Evolutionary conservation across 2,797 vertebrate species (phyloP), one percentile per base, ranked within the genome.

Genomic region (Leptodactylus fallax): DNA sequence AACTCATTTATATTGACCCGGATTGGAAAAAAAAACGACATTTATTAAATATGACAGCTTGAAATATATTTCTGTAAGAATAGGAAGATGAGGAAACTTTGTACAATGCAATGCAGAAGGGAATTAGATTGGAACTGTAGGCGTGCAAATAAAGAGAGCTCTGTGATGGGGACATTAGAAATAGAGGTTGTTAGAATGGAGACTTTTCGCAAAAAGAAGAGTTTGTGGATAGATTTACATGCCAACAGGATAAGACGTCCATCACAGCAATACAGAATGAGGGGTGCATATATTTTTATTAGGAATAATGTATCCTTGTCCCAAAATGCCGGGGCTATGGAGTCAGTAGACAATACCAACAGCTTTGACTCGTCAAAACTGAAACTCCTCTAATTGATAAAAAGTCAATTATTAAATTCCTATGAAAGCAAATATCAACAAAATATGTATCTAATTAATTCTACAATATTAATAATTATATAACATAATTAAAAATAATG

Each of bases 1-100:
- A 85, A 85, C 83, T 85, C 83, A 85, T 85, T 85, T 85, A 85
- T 78, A 85, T 77, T 85, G 83, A 85, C 83, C 83, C 72, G 51
- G 83, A 63, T 74, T 85, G 56, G 25, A 51, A 51, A 36, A 82
- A 81, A 69, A 82, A 65, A 1, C 78, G 25, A 74, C 53, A 77
- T 77, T 65, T 85, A 85, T 85, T 78, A 78, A 77, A 77, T 85
- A 78, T 65, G 83, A 85, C 83, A 65, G 72, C 56, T 61, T 49
- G 63, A 80, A 60, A 86, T 80, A n/a, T 60, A 86, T 69, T 86
- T 79, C 77, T 86, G 63, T 47, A n/a, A 69, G 79, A 71, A 80
- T 86, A 23, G 71, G 16, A 65, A 85, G 72, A 85, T 85, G 83
- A 78, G 83, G 58, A 85, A 85, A 85, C 72, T 85, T 77, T 63